phyloP scores from a whole-genome alignment of 1,140 invertebrate genomes.

The Caligus rogercresseyi region DNA sequence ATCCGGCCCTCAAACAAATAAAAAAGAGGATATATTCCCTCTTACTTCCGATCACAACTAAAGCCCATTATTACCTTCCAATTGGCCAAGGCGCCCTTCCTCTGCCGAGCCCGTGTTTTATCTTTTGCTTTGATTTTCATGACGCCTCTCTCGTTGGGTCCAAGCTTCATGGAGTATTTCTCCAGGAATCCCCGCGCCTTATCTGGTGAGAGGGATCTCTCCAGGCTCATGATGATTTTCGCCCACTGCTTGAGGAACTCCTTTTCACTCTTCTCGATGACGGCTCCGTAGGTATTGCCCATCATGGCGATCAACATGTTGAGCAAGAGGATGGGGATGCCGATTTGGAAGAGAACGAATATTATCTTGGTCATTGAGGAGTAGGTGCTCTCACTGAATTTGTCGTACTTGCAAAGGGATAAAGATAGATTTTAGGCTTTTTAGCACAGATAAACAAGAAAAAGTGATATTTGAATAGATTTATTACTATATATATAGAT shows the following conservation, averaged over 20 bases:
- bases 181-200: conserved; percentile 75
- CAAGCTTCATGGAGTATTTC: conserved; percentile 78
- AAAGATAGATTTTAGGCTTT: conserved; percentile 12
- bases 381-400: conserved; percentile 70
- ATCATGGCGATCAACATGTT: conserved; percentile 99
- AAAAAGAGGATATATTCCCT: no score
- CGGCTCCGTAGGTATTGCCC: conserved; percentile 93
- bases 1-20: no score
- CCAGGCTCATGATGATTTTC: conserved; percentile 88
- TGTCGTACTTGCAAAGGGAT: conserved; percentile 53
- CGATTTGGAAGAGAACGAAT: conserved; percentile 90
- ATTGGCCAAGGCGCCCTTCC: conserved; percentile 85
- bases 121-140: conserved; percentile 95
- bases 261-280: conserved; percentile 94
- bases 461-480: background rate
- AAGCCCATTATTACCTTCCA: conserved; percentile 62
- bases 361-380: conserved; percentile 77
- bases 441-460: background rate
- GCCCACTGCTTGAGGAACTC: conserved; percentile 98
- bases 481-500: no score
- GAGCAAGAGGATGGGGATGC: conserved; percentile 82
- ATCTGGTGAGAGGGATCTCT: conserved; percentile 70
- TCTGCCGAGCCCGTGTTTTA: conserved; percentile 83
- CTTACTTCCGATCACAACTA: no score
- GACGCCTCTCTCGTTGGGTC: conserved; percentile 46